Percentiles rank a stretch among this genome's conserved stretches.
Evolutionary conservation across 2,888 invertebrate species (phyloP).

Genomic region (Galerucella calmariensis): DNA sequence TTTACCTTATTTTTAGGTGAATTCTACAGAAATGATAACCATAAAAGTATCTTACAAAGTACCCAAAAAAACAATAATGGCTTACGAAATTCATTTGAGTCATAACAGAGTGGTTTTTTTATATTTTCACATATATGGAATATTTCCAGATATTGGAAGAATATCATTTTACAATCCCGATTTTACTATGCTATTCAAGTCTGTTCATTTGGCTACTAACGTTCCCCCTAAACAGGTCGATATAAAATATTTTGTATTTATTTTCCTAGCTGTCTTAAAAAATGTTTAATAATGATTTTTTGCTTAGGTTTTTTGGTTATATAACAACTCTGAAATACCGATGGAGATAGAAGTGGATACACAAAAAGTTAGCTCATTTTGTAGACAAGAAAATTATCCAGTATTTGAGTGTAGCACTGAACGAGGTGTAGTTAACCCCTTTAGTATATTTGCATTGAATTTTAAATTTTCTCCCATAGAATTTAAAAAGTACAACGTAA

Average conservation of each 20-base stretch:
- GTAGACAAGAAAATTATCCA: slow-evolving; percentile 57
- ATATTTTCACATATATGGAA: slow-evolving; percentile 54
- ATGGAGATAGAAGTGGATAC: slow-evolving; percentile 56
- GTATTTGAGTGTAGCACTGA: slow-evolving; percentile 57
- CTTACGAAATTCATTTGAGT: slow-evolving; percentile 60
- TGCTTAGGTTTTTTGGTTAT: slow-evolving; percentile 59
- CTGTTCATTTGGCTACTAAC: neutral
- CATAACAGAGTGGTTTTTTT: slow-evolving; percentile 59
- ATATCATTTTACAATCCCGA: slow-evolving; percentile 41
- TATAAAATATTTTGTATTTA: neutral
- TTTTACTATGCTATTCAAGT: slow-evolving; percentile 33
- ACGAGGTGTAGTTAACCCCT: slow-evolving; percentile 12
- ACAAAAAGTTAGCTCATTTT: slow-evolving; percentile 54
- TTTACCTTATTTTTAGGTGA: slow-evolving; percentile 17
- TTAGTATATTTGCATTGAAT: slow-evolving; percentile 54
- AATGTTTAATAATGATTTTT: neutral
- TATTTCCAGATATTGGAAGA: slow-evolving; percentile 36
- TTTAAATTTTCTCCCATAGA: slow-evolving; percentile 63
- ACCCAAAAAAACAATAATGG: slow-evolving; percentile 54
- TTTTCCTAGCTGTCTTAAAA: neutral
- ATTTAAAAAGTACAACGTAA: slow-evolving; percentile 58
- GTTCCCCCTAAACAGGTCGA: neutral
- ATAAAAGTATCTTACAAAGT: slow-evolving; percentile 58
- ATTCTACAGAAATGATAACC: slow-evolving; percentile 46
- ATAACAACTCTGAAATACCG: slow-evolving; percentile 58